phyloP scores from a whole-genome alignment of 2,113 vertebrate species.

The Centropus bengalensis region DNA sequence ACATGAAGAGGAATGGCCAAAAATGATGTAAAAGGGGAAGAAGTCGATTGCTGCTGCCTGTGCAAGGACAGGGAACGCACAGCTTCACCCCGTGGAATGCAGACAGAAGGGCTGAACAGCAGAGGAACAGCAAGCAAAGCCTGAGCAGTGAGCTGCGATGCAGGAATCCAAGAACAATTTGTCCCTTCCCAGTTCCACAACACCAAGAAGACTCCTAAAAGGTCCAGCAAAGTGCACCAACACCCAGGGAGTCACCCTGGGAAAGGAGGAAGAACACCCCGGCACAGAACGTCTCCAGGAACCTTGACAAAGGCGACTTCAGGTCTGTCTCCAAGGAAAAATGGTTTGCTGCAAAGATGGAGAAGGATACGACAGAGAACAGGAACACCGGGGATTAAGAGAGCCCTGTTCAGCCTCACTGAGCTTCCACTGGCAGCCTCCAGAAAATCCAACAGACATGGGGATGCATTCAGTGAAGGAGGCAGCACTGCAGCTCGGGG shows the following conservation, averaged over 20 bases:
- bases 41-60: neutral
- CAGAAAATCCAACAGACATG: rapidly evolving
- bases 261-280: neutral
- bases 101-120: neutral
- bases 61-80: neutral
- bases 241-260: neutral
- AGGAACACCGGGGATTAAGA: neutral
- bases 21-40: neutral
- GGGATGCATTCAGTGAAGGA: neutral
- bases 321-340: neutral
- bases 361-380: neutral
- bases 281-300: neutral
- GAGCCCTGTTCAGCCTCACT: neutral
- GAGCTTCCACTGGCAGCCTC: neutral
- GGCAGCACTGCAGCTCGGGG: neutral
- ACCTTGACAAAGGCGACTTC: neutral
- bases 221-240: neutral
- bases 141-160: neutral
- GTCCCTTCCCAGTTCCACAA: neutral
- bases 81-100: rapidly evolving
- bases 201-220: neutral
- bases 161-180: neutral
- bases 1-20: neutral
- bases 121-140: neutral
- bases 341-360: neutral